Percentiles rank a stretch among this genome's conserved stretches.
These are phyloP conservation scores for Tachypleus tridentatus DNA, from an alignment of 1,140 invertebrate species.

Conservation along the genomic window DNA sequence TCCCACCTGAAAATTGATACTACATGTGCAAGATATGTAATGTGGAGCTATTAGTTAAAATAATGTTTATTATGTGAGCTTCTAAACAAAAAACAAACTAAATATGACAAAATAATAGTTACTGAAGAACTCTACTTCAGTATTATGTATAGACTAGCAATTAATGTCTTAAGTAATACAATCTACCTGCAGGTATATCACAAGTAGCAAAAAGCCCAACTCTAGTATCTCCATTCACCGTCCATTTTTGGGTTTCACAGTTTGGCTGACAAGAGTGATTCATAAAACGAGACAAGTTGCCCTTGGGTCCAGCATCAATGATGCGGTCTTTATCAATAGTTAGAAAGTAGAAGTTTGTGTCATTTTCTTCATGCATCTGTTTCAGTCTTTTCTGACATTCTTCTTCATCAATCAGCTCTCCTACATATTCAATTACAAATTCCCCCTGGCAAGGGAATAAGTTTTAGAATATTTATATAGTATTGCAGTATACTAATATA, in stretches of 20 bases:
- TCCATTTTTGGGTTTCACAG: slow-evolving; percentile 90
- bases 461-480: too few relatives aligned
- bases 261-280: slow-evolving; percentile 94
- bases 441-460: slow-evolving; percentile 42
- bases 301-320: slow-evolving; percentile 91
- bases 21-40: too few relatives aligned
- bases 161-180: too few relatives aligned
- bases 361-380: slow-evolving; percentile 63
- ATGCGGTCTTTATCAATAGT: slow-evolving; percentile 78
- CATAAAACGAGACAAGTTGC: slow-evolving; percentile 61
- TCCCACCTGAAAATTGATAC: too few relatives aligned
- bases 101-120: too few relatives aligned
- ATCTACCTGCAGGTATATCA: slow-evolving; percentile 29
- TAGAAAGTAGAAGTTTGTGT: slow-evolving; percentile 90
- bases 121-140: too few relatives aligned
- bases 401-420: slow-evolving; percentile 83
- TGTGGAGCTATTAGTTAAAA: too few relatives aligned
- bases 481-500: too few relatives aligned
- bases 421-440: slow-evolving; percentile 93
- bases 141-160: too few relatives aligned
- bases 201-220: slow-evolving; percentile 79
- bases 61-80: too few relatives aligned
- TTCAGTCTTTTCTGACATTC: slow-evolving; percentile 70
- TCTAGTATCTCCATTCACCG: slow-evolving; percentile 72
- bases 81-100: too few relatives aligned